These are phyloP conservation scores for Gorsachius goisagi DNA, from an alignment of 2,113 vertebrate genomes.

Conservation along the genomic window DNA sequence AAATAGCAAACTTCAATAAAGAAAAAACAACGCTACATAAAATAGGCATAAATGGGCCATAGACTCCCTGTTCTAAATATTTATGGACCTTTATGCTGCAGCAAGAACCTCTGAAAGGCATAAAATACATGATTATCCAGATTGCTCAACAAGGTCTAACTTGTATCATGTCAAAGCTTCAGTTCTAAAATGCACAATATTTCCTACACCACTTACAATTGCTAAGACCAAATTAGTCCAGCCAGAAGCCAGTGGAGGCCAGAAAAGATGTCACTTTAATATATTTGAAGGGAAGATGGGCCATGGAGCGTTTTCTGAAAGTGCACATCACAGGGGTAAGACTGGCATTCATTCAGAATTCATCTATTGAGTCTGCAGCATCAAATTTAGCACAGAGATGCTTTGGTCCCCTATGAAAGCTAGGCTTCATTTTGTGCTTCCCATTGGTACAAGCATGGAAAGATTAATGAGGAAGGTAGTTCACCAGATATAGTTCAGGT, in stretches of 20 bases:
- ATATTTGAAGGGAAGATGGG: background rate
- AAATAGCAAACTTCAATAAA: slow-evolving; percentile 22
- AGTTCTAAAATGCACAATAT: slow-evolving; percentile 9
- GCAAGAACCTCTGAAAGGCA: slow-evolving; percentile 28
- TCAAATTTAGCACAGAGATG: background rate
- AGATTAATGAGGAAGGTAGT: background rate
- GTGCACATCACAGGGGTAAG: background rate
- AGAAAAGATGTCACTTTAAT: slow-evolving; percentile 5
- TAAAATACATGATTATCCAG: slow-evolving; percentile 35
- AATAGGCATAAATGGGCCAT: slow-evolving; percentile 16
- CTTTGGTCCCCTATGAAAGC: background rate
- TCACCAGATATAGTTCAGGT: background rate
- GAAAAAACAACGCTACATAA: slow-evolving; percentile 17
- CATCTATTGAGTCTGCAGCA: background rate
- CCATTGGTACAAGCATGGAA: background rate
- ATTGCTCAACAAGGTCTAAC: slow-evolving; percentile 25
- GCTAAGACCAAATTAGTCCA: slow-evolving; percentile 16
- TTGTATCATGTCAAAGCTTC: slow-evolving; percentile 12
- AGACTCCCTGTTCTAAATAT: slow-evolving; percentile 52
- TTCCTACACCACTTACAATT: background rate
- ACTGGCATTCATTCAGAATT: background rate
- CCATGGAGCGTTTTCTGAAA: background rate
- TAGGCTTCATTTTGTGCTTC: background rate
- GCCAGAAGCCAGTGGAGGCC: background rate
- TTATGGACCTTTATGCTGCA: slow-evolving; percentile 29